Conservation (phyloP, 2,888 invertebrate genomes). For the Pseudococcus longispinus region DNA sequence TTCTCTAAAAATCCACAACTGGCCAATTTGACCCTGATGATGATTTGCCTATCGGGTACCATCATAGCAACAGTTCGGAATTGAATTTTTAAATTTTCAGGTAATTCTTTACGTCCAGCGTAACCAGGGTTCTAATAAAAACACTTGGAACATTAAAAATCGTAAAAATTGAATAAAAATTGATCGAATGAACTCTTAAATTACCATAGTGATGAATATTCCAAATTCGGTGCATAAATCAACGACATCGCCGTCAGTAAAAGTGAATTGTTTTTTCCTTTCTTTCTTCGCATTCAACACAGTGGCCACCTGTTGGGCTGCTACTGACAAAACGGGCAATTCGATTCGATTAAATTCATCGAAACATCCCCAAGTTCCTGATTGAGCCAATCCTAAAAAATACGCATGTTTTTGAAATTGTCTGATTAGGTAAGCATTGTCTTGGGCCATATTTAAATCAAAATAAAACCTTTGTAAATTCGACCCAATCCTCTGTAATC, state of each 20-base stretch:
- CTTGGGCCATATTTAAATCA: no score
- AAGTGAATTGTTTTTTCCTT: slow-evolving; percentile 86
- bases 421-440: neutral
- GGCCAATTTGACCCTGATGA: slow-evolving; percentile 93
- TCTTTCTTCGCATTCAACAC: slow-evolving; percentile 92
- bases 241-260: slow-evolving; percentile 92
- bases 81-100: slow-evolving; percentile 96
- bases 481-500: slow-evolving; percentile 94
- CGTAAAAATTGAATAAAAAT: slow-evolving; percentile 19
- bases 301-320: slow-evolving; percentile 95
- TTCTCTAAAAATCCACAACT: slow-evolving; percentile 96
- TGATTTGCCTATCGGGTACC: slow-evolving; percentile 97
- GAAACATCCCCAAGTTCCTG: slow-evolving; percentile 97
- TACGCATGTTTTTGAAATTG: neutral
- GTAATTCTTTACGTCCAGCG: slow-evolving; percentile 93
- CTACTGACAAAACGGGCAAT: slow-evolving; percentile 90
- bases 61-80: slow-evolving; percentile 98
- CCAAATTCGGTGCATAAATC: slow-evolving; percentile 96
- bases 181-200: neutral
- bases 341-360: slow-evolving; percentile 97
- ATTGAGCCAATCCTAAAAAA: slow-evolving; percentile 80
- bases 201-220: slow-evolving; percentile 95
- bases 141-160: neutral
- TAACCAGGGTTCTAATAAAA: slow-evolving; percentile 88
- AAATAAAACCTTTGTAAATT: slow-evolving; percentile 80